Evolutionary conservation across 1,140 invertebrate species (phyloP), one percentile per base, ranked within the genome.

Genomic region (Pseudomyrmex dendroicus): DNA sequence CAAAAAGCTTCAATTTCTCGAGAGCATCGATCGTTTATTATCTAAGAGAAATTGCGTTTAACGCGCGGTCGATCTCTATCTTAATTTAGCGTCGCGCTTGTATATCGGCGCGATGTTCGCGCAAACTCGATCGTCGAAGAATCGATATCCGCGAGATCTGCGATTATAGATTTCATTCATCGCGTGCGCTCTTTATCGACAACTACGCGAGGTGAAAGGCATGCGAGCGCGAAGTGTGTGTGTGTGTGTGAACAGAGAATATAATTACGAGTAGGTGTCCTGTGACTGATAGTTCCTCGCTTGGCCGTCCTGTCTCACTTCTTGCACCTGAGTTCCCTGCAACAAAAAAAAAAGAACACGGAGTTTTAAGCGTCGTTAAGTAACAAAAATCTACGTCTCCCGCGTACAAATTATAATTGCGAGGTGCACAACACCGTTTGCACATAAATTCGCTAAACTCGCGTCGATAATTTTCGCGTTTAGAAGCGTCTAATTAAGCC

Each of bases 191-290:
- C 35, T 35, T 35, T 35, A 35, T 35, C 35, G 35, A 35, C 5
- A 35, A 35, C 5, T 7, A 1, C 56, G 52, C 61, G 61, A 63
- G 3, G 52, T 56, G 44, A 68, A 78, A 70, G 25, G 44, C 20
- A 25, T 15, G 13, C 57, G 13, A 20, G 44, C 66, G 15, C 52
- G 4, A 46, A 57, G 64, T 59, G n/a, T n/a, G n/a, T n/a, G n/a
- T n/a, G n/a, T n/a, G n/a, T n/a, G n/a, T n/a, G n/a, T n/a, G 15
- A 80, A 54, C 15, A 48, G 59, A 44, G 88, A 70, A 89, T 73
- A 7, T 35, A 93, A 91, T 93, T 89, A 94, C 93, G 91, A 91
- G 68, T 92, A 91, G 73, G 82, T 87, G 82, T 94, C 93, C 57
- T 91, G 89, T 8, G 86, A 22, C 61, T 91, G 92, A 73, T 90